Evolutionary conservation across 2,888 invertebrate genomes (phyloP), one percentile per base, ranked within the genome.

Genomic region (Cosmia trapezina): DNA sequence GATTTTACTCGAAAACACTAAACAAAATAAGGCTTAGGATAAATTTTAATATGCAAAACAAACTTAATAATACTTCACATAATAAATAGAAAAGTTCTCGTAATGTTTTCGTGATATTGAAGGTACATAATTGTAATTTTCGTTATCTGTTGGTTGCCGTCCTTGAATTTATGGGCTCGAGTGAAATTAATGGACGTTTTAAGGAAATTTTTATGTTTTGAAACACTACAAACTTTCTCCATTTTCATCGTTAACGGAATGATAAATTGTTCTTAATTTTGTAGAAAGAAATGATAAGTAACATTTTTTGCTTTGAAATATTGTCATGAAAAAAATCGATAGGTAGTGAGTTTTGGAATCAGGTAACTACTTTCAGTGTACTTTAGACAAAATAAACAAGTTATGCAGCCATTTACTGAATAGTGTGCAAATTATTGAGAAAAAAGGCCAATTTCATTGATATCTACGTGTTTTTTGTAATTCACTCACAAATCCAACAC

Each of bases 171-270:
- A 81, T 75, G 60, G 56, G 28, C 41, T 47, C 53, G 9, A 51
- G 17, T 67, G 43, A 76, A 80, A 80, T 78, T 78, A 70, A 84
- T 82, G 70, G 78, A 28, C 37, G 51, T 70, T 80, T 70, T 66
- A 76, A n/a, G 70, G 57, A 60, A 76, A 78, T 76, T 77, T 56
- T 72, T 49, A 61, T 72, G 62, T 62, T 80, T 76, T 57, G 53
- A 67, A 75, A 65, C 63, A 71, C 45, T 70, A 76, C 47, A 67
- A 73, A 78, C n/a, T 73, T 80, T 73, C 22, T 12, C 47, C 66
- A 62, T 68, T 72, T 74, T 61, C 45, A 47, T 76, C 61, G 71
- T 77, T 65, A 82, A 37, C 54, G 8, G 63, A 62, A 75, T 78
- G 70, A 83, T 78, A 70, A 70, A 80, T 64, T 33, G 41, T 43